phyloP scores from a whole-genome alignment of 2,888 invertebrate genomes.

The Oegoconia quadripuncta region DNA sequence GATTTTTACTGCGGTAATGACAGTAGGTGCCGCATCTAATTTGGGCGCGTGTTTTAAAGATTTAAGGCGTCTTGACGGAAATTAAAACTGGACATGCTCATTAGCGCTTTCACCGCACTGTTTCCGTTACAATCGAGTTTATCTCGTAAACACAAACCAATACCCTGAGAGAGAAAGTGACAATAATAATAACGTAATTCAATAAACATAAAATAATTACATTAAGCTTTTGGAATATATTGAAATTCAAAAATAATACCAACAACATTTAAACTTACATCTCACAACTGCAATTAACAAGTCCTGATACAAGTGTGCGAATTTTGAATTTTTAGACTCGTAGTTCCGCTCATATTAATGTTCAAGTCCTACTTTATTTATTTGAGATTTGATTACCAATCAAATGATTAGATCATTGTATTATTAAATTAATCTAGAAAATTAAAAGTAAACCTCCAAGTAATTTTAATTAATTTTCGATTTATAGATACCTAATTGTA shows the following conservation, averaged over 20 bases:
- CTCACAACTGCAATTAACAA: too few relatives aligned
- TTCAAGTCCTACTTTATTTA: too few relatives aligned
- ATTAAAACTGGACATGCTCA: conserved; percentile 63
- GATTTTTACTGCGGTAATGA: conserved; percentile 1
- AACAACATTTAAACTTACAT: too few relatives aligned
- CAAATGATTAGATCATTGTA: too few relatives aligned
- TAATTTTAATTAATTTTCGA: too few relatives aligned
- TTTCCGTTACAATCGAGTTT: conserved; percentile 60
- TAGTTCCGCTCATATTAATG: too few relatives aligned
- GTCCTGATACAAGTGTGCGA: too few relatives aligned
- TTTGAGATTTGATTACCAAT: too few relatives aligned
- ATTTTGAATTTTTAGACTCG: too few relatives aligned
- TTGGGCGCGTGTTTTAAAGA: conserved; percentile 17
- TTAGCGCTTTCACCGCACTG: conserved; percentile 64
- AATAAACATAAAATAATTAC: background rate
- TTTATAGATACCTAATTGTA: too few relatives aligned
- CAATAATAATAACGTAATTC: conserved; percentile 35
- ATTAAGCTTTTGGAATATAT: background rate
- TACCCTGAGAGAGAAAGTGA: conserved; percentile 43
- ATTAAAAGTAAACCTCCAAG: too few relatives aligned
- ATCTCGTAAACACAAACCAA: conserved; percentile 53
- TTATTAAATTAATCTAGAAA: too few relatives aligned
- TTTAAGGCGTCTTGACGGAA: conserved; percentile 48
- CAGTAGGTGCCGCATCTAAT: conserved; percentile 15
- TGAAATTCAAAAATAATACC: background rate